Evolutionary conservation across 2,797 vertebrate genomes (phyloP).

Genomic region (Pelobates cultripes): DNA sequence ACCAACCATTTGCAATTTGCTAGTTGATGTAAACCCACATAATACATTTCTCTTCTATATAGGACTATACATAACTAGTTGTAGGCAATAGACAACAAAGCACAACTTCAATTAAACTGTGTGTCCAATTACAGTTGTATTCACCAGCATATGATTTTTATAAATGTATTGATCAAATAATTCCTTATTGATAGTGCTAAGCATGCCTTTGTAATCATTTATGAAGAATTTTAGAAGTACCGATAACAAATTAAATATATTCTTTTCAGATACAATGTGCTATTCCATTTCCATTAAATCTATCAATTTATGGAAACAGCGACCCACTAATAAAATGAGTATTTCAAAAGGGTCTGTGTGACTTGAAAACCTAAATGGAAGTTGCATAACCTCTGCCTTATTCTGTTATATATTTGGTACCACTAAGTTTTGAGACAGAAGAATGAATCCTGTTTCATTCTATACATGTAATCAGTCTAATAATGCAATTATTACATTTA

Average conservation of each 20-base stretch:
- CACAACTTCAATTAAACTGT: slow-evolving; percentile 60
- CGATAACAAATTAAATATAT: neutral
- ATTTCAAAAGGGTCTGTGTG: no score
- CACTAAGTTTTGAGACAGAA: no score
- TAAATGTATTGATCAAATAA: neutral
- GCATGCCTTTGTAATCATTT: neutral
- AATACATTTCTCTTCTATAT: neutral
- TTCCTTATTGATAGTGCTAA: slow-evolving; percentile 23
- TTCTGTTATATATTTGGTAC: no score
- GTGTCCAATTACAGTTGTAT: neutral
- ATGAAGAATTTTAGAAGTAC: neutral
- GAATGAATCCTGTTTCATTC: no score
- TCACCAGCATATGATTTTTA: slow-evolving; percentile 26
- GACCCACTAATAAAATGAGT: no score
- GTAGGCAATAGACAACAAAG: slow-evolving; percentile 28
- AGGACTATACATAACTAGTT: neutral
- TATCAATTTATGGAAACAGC: no score
- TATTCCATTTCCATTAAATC: no score
- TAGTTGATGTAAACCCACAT: neutral
- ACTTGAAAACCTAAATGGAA: no score
- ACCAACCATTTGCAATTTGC: neutral
- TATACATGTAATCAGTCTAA: no score
- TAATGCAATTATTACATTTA: no score
- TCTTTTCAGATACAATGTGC: neutral
- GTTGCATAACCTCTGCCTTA: no score